Evolutionary conservation across 2,113 vertebrate species (phyloP), one percentile per base, ranked within the genome.

Genomic region (Oxygymnocypris stewartii): DNA sequence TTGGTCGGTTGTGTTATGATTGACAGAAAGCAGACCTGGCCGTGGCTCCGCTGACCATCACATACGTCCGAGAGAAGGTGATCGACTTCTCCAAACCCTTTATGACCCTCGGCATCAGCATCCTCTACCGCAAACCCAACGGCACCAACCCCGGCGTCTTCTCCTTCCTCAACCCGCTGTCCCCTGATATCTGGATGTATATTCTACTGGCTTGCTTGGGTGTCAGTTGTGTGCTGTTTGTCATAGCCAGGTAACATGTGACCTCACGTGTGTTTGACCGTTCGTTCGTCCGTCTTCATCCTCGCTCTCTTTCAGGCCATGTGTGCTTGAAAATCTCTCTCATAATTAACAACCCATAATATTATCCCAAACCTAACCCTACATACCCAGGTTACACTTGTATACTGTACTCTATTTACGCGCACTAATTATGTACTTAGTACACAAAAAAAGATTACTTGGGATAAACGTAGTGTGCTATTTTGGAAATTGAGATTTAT

Each of bases 171-270:
- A 99, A 98, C 90, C 98, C 98, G 92, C 97, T 99, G 94, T 99
- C 98, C 85, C 98, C 98, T 91, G 98, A 99, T 96, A 99, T 99
- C 97, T 99, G 98, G 98, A 99, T 99, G 98, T 99, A 99, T 98
- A 99, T 99, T 98, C 98, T 99, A 96, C 98, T 99, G 96, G 98
- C 98, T 96, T 99, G 95, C 97, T 98, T 99, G 97, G 98, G 98
- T 98, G 98, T 99, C 97, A 99, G 98, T 98, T 99, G 98, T 97
- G 98, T 99, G 97, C 98, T 99, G 95, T 99, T 99, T 98, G 98
- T 99, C 98, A 99, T 99, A 97, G 98, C 98, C 98, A 99, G 98
- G 98, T 99, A 92, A 93, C 93, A 84, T 54, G 31, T 61, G 78
- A 80, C 51, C 78, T 18, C 47, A 10, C 10, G 20, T 4, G 69